phyloP scores from a whole-genome alignment of 1,140 invertebrate species.

The Holotrichia oblita region DNA sequence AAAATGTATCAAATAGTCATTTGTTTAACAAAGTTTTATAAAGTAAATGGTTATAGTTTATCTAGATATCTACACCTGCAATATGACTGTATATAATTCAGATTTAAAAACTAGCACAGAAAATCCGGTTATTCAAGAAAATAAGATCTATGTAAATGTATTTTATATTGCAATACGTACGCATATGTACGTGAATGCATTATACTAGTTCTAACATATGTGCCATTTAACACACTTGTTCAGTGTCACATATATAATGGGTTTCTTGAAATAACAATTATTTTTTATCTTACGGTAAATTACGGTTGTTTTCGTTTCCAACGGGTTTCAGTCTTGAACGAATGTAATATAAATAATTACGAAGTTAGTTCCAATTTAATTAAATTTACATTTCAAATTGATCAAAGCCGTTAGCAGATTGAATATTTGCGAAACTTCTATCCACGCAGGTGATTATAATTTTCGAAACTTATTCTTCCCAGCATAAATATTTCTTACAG shows the following conservation, averaged over 20 bases:
- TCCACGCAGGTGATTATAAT: not conserved
- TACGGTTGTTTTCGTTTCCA: conserved; percentile 20
- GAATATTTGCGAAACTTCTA: too few relatives aligned
- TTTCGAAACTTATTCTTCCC: too few relatives aligned
- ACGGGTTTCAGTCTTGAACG: not conserved
- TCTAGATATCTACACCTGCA: conserved; percentile 75
- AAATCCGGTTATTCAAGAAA: conserved; percentile 18
- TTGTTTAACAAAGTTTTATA: too few relatives aligned
- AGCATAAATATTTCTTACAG: too few relatives aligned
- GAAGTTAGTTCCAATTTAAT: not conserved
- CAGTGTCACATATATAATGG: conserved; percentile 31
- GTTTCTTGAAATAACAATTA: conserved; percentile 14
- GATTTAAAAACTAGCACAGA: conserved; percentile 17
- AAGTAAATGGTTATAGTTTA: too few relatives aligned
- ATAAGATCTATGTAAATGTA: conserved; percentile 13
- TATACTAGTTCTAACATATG: not conserved
- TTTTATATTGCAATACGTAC: not conserved
- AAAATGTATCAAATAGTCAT: too few relatives aligned
- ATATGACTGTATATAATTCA: conserved; percentile 6
- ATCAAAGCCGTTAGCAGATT: not conserved
- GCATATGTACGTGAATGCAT: not conserved
- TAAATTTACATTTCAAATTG: conserved; percentile 2
- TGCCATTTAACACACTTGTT: conserved; percentile 34
- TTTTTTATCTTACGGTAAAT: conserved; percentile 15
- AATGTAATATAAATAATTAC: conserved; percentile 9